phyloP scores from a whole-genome alignment of 2,888 invertebrate genomes.

The Heliconius sara region DNA sequence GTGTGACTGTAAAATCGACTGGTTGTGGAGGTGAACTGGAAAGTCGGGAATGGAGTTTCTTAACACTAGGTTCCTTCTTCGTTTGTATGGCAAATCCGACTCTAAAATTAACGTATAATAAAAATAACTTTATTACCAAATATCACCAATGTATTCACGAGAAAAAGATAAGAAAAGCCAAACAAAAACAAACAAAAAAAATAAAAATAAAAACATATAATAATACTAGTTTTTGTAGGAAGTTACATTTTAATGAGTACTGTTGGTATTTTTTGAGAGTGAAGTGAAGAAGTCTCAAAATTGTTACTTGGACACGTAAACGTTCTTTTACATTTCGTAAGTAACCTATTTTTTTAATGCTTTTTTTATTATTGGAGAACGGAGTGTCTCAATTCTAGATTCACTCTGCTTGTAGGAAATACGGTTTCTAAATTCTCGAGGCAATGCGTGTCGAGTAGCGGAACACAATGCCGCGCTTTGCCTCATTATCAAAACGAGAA shows the following conservation, averaged over 20 bases:
- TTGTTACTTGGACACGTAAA: conserved; percentile 19
- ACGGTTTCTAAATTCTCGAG: background rate
- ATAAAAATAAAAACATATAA: background rate
- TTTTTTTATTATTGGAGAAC: background rate
- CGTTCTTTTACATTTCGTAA: conserved; percentile 10
- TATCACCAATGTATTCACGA: too few relatives aligned
- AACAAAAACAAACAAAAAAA: background rate
- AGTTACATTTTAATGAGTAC: conserved; percentile 37
- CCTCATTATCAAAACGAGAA: too few relatives aligned
- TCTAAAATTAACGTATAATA: too few relatives aligned
- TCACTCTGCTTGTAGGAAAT: background rate
- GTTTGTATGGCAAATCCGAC: too few relatives aligned
- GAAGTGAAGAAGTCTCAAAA: conserved; percentile 25
- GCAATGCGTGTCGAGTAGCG: background rate
- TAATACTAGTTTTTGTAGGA: conserved; percentile 21
- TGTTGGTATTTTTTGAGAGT: conserved; percentile 34
- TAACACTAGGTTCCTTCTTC: too few relatives aligned
- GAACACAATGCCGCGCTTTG: background rate
- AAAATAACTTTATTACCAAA: too few relatives aligned
- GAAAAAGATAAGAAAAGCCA: background rate
- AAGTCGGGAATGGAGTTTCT: too few relatives aligned
- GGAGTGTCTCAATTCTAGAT: background rate
- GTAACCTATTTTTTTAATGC: conserved; percentile 13
- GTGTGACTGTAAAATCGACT: too few relatives aligned
- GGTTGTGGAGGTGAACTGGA: too few relatives aligned